These are phyloP conservation scores for Melanerpes aurifrons DNA, from an alignment of 2,113 vertebrate species.

Conservation along the genomic window DNA sequence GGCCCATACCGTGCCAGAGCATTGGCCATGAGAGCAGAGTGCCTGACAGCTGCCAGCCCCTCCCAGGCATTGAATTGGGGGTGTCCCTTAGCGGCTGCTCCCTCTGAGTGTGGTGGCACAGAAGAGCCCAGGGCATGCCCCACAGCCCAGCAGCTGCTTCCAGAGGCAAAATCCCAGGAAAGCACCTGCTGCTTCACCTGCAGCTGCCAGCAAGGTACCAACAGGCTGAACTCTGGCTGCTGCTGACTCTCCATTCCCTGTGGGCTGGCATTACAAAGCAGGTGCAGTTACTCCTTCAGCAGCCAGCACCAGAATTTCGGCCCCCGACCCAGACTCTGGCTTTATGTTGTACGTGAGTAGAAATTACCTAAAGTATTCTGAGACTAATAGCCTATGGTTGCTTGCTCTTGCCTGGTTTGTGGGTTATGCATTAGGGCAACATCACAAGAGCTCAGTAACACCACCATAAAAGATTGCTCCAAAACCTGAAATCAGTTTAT, in stretches of 20 bases:
- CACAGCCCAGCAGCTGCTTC: not conserved
- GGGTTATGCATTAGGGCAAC: not conserved
- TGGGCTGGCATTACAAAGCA: not conserved
- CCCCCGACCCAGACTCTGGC: not conserved
- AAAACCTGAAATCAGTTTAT: not conserved
- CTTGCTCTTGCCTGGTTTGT: not conserved
- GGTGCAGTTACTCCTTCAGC: not conserved
- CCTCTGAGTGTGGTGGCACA: fast-evolving
- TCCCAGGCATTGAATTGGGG: not conserved
- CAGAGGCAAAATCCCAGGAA: not conserved
- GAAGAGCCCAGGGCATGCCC: not conserved
- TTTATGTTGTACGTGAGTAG: not conserved
- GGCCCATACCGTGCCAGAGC: not conserved
- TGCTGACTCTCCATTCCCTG: not conserved
- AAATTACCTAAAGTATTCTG: not conserved
- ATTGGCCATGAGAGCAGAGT: not conserved
- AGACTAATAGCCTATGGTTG: not conserved
- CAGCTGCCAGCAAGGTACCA: conserved; percentile 24
- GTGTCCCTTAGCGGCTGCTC: not conserved
- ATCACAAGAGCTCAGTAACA: not conserved
- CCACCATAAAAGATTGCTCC: not conserved
- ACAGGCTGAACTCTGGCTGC: not conserved
- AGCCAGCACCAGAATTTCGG: not conserved
- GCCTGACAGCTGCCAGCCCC: not conserved
- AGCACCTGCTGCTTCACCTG: conserved; percentile 51